Percentiles rank a stretch among this genome's conserved stretches.
Conservation (phyloP, 2,797 vertebrate species). For the Pempheris klunzingeri region DNA sequence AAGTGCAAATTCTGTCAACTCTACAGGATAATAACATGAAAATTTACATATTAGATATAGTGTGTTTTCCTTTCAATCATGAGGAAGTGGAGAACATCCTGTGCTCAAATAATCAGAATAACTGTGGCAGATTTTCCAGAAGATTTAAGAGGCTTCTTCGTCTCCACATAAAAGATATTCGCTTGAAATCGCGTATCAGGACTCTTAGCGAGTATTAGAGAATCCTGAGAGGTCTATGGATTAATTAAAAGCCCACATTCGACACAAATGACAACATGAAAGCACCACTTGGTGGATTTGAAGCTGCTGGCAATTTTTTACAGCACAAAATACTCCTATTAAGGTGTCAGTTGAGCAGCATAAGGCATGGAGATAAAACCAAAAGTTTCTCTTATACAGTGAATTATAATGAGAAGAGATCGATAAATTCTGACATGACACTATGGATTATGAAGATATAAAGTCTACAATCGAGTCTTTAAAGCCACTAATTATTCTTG, state of each 20-base stretch:
- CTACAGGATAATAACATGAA: not conserved
- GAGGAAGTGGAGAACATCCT: slow-evolving; percentile 19
- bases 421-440: not conserved
- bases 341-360: not conserved
- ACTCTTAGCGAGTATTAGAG: slow-evolving; percentile 14
- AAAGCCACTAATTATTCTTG: not conserved
- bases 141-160: slow-evolving; percentile 21
- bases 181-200: slow-evolving; percentile 6
- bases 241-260: slow-evolving; percentile 36
- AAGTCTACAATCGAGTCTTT: not conserved
- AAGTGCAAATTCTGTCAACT: slow-evolving; percentile 21
- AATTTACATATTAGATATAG: not conserved
- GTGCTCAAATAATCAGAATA: slow-evolving; percentile 15
- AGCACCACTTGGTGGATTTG: not conserved
- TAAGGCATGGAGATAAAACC: not conserved
- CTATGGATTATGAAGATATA: not conserved
- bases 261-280: slow-evolving; percentile 33
- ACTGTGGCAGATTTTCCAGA: slow-evolving; percentile 1
- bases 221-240: slow-evolving; percentile 22
- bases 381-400: not conserved
- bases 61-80: slow-evolving; percentile 9
- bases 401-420: not conserved
- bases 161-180: slow-evolving; percentile 13
- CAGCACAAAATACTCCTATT: not conserved
- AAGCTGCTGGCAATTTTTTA: slow-evolving; percentile 15